These are phyloP conservation scores for Megaceryle maxima DNA, from an alignment of 2,113 vertebrate species.

Conservation along the genomic window DNA sequence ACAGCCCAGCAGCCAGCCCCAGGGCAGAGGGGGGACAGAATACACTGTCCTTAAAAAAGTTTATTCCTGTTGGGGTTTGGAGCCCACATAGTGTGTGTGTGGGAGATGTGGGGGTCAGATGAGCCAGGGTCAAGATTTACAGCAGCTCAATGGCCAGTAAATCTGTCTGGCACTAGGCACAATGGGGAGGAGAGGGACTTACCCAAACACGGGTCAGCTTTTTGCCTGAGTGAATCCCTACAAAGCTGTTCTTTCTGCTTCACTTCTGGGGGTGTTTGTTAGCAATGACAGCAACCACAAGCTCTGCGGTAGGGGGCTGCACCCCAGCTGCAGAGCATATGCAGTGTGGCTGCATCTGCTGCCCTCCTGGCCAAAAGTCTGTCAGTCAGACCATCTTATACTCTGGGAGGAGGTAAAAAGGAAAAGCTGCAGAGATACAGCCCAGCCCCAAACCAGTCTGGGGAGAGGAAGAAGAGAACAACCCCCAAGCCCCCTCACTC, in stretches of 20 bases:
- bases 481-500: accelerated
- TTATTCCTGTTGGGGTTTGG: not conserved
- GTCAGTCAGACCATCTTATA: accelerated
- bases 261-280: too few relatives aligned
- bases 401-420: not conserved
- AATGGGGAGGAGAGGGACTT: accelerated
- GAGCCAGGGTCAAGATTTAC: not conserved
- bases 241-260: not conserved
- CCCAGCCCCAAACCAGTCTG: not conserved
- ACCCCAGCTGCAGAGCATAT: accelerated
- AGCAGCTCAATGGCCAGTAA: accelerated
- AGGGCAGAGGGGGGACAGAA: accelerated
- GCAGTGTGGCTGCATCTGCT: not conserved
- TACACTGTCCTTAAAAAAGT: accelerated
- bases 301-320: not conserved
- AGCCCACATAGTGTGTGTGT: accelerated
- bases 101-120: too few relatives aligned
- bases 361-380: not conserved
- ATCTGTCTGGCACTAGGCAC: accelerated
- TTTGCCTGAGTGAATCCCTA: not conserved
- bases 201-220: not conserved
- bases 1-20: not conserved
- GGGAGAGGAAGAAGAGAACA: accelerated
- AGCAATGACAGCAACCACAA: accelerated
- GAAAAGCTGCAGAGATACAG: not conserved